These are phyloP conservation scores for Platynereis dumerilii DNA, from an alignment of 2,888 invertebrate species.

Conservation along the genomic window DNA sequence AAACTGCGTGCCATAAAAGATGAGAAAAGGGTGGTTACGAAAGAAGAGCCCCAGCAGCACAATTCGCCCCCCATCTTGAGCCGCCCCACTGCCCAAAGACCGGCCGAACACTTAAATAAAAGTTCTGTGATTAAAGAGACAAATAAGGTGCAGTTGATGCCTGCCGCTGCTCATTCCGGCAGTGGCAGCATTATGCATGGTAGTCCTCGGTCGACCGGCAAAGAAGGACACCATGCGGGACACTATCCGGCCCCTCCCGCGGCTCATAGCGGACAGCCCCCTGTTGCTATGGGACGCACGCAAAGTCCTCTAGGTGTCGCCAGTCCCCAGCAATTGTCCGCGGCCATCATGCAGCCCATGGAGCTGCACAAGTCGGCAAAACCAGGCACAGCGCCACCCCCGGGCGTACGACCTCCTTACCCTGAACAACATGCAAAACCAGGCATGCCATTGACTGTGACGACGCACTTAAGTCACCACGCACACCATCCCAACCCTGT, in stretches of 20 bases:
- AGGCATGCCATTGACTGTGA: conserved; percentile 45
- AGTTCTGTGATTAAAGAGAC: no score
- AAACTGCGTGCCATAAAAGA: conserved; percentile 51
- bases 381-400: neutral
- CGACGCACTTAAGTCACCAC: conserved; percentile 60
- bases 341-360: conserved; percentile 51
- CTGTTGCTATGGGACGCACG: neutral
- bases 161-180: conserved; percentile 17
- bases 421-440: conserved; percentile 39
- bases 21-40: conserved; percentile 17
- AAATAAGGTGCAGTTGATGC: neutral
- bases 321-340: conserved; percentile 49
- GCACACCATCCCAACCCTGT: conserved; percentile 64
- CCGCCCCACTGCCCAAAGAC: no score
- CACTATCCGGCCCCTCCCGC: neutral
- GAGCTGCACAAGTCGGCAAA: conserved; percentile 24
- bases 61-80: neutral
- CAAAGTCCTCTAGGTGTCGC: conserved; percentile 30
- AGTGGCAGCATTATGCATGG: conserved; percentile 30
- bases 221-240: conserved; percentile 9
- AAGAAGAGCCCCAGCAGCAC: conserved; percentile 25
- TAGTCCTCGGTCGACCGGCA: conserved; percentile 2
- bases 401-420: neutral
- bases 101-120: no score
- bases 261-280: conserved; percentile 10